A percentile compares a stretch with the other conserved stretches of the same genome.
phyloP scores from a whole-genome alignment of 2,888 invertebrate genomes.

The Ditylenchus weischeri region DNA sequence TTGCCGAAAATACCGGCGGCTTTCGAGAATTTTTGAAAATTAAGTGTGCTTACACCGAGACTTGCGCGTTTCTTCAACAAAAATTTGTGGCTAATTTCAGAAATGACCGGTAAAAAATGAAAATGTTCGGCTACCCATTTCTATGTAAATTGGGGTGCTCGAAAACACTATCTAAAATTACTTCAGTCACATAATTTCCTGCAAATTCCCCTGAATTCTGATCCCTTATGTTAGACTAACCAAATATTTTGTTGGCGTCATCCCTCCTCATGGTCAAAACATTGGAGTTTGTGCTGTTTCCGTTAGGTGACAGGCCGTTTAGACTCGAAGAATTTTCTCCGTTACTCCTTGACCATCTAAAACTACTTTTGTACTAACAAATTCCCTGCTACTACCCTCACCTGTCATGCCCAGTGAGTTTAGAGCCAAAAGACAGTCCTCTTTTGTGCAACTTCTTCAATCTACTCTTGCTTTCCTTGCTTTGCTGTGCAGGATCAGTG shows the following conservation, averaged over 20 bases:
- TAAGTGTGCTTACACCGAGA: too few relatives aligned
- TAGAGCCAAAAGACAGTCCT: constrained; percentile 68
- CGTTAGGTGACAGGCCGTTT: constrained; percentile 12
- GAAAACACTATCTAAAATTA: too few relatives aligned
- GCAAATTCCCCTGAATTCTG: too few relatives aligned
- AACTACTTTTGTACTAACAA: neutral
- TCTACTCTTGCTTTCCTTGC: constrained; percentile 37
- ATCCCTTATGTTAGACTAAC: neutral
- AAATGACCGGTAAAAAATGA: too few relatives aligned
- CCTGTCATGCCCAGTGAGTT: constrained; percentile 12
- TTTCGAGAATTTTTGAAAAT: too few relatives aligned
- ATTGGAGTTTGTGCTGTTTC: constrained; percentile 12
- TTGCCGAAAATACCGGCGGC: too few relatives aligned
- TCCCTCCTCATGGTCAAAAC: constrained; percentile 10
- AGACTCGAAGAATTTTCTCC: neutral
- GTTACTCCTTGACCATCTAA: constrained; percentile 9
- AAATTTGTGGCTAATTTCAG: too few relatives aligned
- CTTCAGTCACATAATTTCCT: too few relatives aligned
- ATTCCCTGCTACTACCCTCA: neutral
- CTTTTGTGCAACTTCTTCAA: constrained; percentile 66
- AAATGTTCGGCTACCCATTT: too few relatives aligned
- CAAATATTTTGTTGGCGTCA: constrained; percentile 19
- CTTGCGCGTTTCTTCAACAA: too few relatives aligned
- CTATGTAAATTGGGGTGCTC: too few relatives aligned
- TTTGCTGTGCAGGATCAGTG: constrained; percentile 18